Conservation (phyloP, 2,888 invertebrate genomes). For the Loripinus fragilis region DNA sequence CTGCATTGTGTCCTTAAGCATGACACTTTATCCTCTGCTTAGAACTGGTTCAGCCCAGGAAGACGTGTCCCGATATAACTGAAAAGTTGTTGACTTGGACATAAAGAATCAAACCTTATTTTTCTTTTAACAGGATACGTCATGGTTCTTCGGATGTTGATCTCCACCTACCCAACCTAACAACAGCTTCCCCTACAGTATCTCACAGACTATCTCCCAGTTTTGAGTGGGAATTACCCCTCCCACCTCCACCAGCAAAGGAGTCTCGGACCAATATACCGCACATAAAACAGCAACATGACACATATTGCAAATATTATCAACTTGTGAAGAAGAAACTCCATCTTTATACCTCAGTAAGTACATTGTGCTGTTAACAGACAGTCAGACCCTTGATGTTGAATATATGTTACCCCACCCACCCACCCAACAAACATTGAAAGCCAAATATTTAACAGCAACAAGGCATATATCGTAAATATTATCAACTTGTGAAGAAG, state of each 20-base stretch:
- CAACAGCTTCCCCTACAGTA: slow-evolving; percentile 26
- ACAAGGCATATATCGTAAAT: slow-evolving; percentile 69
- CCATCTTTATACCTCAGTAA: slow-evolving; percentile 75
- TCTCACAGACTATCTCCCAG: slow-evolving; percentile 20
- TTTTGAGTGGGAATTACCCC: slow-evolving; percentile 69
- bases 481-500: slow-evolving; percentile 70
- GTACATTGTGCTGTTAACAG: slow-evolving; percentile 34
- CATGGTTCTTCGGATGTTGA: slow-evolving; percentile 47
- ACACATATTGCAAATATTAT: slow-evolving; percentile 70
- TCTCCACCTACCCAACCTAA: slow-evolving; percentile 44
- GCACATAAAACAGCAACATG: slow-evolving; percentile 60
- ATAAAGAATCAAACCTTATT: no score
- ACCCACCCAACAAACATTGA: slow-evolving; percentile 67
- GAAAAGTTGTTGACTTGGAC: no score
- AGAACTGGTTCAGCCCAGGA: no score
- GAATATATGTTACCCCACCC: slow-evolving; percentile 70
- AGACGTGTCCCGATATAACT: no score
- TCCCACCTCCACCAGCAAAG: slow-evolving; percentile 68
- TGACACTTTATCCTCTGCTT: no score
- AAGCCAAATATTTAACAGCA: slow-evolving; percentile 56
- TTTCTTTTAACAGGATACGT: slow-evolving; percentile 1
- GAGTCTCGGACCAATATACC: slow-evolving; percentile 60
- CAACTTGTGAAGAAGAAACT: slow-evolving; percentile 72
- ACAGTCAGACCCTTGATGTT: slow-evolving; percentile 33
- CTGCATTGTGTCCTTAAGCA: no score